Evolutionary conservation across 2,113 vertebrate genomes (phyloP), one percentile per base, ranked within the genome.

Genomic region (Chaenogobius annularis): DNA sequence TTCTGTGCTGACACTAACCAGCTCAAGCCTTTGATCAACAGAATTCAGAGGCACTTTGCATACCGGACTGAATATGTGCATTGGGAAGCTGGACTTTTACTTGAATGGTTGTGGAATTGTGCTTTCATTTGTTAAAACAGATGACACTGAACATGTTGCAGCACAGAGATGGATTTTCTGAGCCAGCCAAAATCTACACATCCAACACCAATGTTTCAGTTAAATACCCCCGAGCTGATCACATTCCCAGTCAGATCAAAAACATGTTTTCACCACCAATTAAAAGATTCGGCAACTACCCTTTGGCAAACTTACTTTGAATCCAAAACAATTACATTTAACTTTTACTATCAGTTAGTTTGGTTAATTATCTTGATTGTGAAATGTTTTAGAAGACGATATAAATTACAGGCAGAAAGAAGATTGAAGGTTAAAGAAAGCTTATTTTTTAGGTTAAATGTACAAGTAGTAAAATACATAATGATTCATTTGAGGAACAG

Each of bases 161-260:
- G 73, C 77, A 31, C 26, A 79, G 74, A 82, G 47, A 62, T 84
- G 73, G 68, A 80, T 3, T n/a, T 31, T 31, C 4, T 0, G 37
- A 50, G 83, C 81, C 83, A 84, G 69, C 72, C 26, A 48, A 66
- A 82, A 67, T 67, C 13, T 56, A 50, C 65, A 86, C 56, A 31
- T 14, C 23, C 22, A 59, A 22, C 5, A 83, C 76, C 83, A 69
- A 76, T 75, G 61, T 80, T 74, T 77, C 73, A 62, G 77, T 64
- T 65, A 70, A 68, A 80, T 19, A 52, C 65, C 68, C 54, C 12
- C 12, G 46, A 52, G 17, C 43, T 52, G 35, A 67, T 80, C 13
- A 44, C 73, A n/a, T n/a, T n/a, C n/a, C n/a, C n/a, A 78, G 54
- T 55, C 47, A 69, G 47, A 61, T 77, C 68, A 68, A 20, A 11